phyloP scores from a whole-genome alignment of 1,140 invertebrate species.

The Hycleus phaleratus region DNA sequence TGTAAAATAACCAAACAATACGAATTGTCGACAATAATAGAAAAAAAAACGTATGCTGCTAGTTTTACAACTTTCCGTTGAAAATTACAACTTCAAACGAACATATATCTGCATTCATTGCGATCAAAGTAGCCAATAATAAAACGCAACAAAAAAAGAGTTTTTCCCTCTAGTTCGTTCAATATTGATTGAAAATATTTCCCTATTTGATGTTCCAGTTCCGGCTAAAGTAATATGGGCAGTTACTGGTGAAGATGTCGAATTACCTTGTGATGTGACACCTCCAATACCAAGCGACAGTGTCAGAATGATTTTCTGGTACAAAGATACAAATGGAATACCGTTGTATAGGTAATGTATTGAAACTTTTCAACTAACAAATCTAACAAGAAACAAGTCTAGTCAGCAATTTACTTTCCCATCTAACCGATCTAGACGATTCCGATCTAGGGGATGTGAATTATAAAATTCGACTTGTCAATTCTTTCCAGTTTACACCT shows the following conservation, averaged over 20 bases:
- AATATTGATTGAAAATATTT: not conserved
- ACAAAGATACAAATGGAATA: constrained; percentile 71
- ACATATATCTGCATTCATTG: not conserved
- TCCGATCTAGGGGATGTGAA: too few relatives aligned
- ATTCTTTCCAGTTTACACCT: too few relatives aligned
- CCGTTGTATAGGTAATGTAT: constrained; percentile 71
- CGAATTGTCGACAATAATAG: not conserved
- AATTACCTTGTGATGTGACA: constrained; percentile 74
- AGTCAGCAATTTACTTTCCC: too few relatives aligned
- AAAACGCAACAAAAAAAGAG: too few relatives aligned
- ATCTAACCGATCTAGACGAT: too few relatives aligned
- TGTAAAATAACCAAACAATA: too few relatives aligned
- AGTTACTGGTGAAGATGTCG: constrained; percentile 60
- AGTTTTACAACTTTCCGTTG: not conserved
- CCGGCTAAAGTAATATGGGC: constrained; percentile 62
- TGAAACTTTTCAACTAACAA: not conserved
- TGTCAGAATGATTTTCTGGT: constrained; percentile 76
- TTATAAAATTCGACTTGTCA: too few relatives aligned
- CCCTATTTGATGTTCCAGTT: constrained; percentile 42
- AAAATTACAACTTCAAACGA: not conserved
- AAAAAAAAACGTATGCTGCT: not conserved
- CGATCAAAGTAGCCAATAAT: not conserved
- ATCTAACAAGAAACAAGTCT: not conserved
- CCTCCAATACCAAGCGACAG: constrained; percentile 60
- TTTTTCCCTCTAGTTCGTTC: too few relatives aligned